These are phyloP conservation scores for Micromussa lordhowensis DNA, from an alignment of 92 coral and sea anemone species.

Conservation along the genomic window DNA sequence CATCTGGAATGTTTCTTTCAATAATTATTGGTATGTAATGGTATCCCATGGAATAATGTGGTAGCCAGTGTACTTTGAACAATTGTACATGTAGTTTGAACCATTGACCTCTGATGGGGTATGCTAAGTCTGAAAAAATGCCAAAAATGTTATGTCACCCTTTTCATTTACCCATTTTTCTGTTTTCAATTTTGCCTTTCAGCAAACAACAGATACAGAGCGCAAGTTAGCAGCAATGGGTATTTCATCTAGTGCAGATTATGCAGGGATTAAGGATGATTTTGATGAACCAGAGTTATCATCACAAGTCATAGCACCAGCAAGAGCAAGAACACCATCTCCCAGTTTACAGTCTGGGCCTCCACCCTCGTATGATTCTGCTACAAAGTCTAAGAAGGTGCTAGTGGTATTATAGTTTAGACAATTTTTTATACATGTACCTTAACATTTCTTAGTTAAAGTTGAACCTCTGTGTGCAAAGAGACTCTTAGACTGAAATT, in stretches of 20 bases:
- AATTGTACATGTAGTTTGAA: no score
- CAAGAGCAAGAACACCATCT: constrained; percentile 82
- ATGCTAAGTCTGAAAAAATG: no score
- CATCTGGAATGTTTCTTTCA: neutral
- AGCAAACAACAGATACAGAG: constrained; percentile 96
- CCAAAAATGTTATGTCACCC: no score
- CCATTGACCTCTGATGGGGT: no score
- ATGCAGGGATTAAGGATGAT: constrained; percentile 74
- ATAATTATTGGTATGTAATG: no score
- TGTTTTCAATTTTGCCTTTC: neutral
- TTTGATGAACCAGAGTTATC: constrained; percentile 73
- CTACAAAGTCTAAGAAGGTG: constrained; percentile 64
- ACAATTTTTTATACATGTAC: no score
- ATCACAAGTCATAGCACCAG: constrained; percentile 91
- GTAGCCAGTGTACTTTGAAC: no score
- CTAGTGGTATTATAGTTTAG: no score
- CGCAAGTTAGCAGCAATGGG: constrained; percentile 99
- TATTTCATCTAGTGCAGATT: constrained; percentile 94
- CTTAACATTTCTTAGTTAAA: no score
- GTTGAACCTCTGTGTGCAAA: no score
- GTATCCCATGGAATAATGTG: no score
- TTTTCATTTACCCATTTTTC: neutral
- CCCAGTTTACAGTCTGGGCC: constrained; percentile 67
- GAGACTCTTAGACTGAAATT: no score
- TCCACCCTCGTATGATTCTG: constrained; percentile 78